These are phyloP conservation scores for Diplazon laetatorius DNA, from an alignment of 2,888 invertebrate species.

Conservation along the genomic window DNA sequence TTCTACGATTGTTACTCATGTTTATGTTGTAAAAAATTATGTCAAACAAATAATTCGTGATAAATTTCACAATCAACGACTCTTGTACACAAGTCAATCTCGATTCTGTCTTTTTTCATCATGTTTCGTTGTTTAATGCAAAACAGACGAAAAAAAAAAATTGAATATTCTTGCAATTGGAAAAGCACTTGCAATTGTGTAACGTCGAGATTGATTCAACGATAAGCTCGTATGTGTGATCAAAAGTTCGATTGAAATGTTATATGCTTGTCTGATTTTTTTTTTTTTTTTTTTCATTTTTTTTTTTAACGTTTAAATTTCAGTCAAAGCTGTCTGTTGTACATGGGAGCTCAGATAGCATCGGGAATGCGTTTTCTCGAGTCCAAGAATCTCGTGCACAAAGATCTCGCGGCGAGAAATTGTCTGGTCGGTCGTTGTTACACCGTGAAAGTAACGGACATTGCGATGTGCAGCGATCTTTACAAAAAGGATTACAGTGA, in stretches of 20 bases:
- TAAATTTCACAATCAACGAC: too few relatives aligned
- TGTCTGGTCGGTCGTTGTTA: slow-evolving; percentile 86
- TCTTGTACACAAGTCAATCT: too few relatives aligned
- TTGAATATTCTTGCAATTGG: too few relatives aligned
- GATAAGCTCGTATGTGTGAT: background rate
- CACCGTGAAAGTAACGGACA: slow-evolving; percentile 86
- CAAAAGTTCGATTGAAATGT: background rate
- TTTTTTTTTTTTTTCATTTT: background rate
- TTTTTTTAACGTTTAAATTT: slow-evolving; percentile 47
- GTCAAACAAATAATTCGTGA: too few relatives aligned
- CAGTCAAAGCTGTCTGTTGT: slow-evolving; percentile 88
- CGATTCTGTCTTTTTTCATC: too few relatives aligned
- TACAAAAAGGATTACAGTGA: slow-evolving; percentile 87
- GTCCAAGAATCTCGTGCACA: slow-evolving; percentile 90
- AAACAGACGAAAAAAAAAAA: too few relatives aligned
- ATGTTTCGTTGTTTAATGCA: too few relatives aligned
- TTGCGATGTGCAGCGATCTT: slow-evolving; percentile 86
- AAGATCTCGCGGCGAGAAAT: slow-evolving; percentile 90
- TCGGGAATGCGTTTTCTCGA: slow-evolving; percentile 92
- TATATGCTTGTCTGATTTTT: slow-evolving; percentile 1
- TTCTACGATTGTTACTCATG: background rate
- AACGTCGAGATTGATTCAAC: background rate
- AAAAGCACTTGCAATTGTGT: too few relatives aligned
- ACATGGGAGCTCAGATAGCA: slow-evolving; percentile 90
- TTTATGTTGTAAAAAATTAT: background rate